A percentile compares a stretch with the other conserved stretches of the same genome.
Conservation (phyloP, 2,797 vertebrate species). For the Pseudopleuronectes americanus region DNA sequence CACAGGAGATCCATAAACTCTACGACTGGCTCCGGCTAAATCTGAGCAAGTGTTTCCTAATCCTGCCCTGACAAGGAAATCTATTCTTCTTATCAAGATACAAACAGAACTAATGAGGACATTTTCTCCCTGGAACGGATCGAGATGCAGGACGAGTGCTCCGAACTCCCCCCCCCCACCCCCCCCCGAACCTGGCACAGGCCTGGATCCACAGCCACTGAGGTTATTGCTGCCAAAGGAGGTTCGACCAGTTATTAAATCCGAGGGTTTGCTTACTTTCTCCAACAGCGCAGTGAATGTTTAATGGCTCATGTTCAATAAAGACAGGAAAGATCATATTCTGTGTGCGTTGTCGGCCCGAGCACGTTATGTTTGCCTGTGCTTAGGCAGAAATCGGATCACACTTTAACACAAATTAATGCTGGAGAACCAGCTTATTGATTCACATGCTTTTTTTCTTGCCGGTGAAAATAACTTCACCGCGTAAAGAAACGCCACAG, state of each 20-base stretch:
- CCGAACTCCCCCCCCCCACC: background rate
- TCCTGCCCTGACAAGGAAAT: conserved; percentile 58
- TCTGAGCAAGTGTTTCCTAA: conserved; percentile 71
- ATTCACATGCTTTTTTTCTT: background rate
- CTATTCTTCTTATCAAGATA: conserved; percentile 41
- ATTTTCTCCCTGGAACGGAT: conserved; percentile 3
- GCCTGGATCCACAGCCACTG: background rate
- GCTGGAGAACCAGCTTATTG: background rate
- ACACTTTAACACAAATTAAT: background rate
- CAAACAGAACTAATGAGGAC: conserved; percentile 17
- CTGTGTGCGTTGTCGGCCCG: background rate
- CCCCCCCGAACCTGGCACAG: background rate
- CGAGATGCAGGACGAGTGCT: background rate
- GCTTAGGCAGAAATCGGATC: background rate
- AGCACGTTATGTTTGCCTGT: background rate
- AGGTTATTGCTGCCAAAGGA: conserved; percentile 9
- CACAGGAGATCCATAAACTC: conserved; percentile 64
- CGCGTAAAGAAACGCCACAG: conserved; percentile 8
- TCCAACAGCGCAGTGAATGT: background rate
- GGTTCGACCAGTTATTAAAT: conserved; percentile 4
- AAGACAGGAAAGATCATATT: conserved; percentile 6
- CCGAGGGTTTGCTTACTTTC: background rate
- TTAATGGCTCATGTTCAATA: conserved; percentile 7
- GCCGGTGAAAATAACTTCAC: conserved; percentile 6
- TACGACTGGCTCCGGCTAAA: conserved; percentile 57